phyloP scores from a whole-genome alignment of 1,140 invertebrate genomes.

The Dendrolimus punctatus region DNA sequence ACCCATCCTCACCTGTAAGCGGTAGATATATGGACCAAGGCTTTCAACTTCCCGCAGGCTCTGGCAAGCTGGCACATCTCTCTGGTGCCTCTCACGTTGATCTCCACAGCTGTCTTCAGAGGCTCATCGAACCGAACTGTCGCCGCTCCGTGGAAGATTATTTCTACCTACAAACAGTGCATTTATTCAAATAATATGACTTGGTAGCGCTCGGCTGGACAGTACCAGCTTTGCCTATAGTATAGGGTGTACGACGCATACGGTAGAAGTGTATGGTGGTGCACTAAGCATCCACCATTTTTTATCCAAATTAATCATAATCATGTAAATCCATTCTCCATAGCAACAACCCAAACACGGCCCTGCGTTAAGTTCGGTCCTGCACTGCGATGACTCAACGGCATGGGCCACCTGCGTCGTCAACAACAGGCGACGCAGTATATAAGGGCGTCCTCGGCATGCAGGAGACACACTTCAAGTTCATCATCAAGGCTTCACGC shows the following conservation, averaged over 20 bases:
- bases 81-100: conserved; percentile 78
- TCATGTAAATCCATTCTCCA: too few relatives aligned
- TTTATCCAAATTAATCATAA: too few relatives aligned
- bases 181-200: neutral
- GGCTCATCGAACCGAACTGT: conserved; percentile 80
- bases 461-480: too few relatives aligned
- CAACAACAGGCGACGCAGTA: too few relatives aligned
- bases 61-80: conserved; percentile 69
- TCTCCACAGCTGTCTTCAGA: conserved; percentile 74
- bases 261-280: too few relatives aligned
- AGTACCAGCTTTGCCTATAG: neutral
- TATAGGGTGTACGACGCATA: neutral
- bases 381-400: too few relatives aligned
- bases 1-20: conserved; percentile 69
- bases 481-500: too few relatives aligned
- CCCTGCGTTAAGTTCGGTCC: too few relatives aligned
- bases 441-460: too few relatives aligned
- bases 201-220: neutral
- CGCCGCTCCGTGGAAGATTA: conserved; percentile 78
- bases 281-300: too few relatives aligned
- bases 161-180: conserved; percentile 57
- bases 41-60: conserved; percentile 45
- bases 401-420: too few relatives aligned
- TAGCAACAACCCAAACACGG: too few relatives aligned
- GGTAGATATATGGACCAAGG: conserved; percentile 79